phyloP scores from a whole-genome alignment of 2,797 vertebrate species.

The Notolabrus celidotus region DNA sequence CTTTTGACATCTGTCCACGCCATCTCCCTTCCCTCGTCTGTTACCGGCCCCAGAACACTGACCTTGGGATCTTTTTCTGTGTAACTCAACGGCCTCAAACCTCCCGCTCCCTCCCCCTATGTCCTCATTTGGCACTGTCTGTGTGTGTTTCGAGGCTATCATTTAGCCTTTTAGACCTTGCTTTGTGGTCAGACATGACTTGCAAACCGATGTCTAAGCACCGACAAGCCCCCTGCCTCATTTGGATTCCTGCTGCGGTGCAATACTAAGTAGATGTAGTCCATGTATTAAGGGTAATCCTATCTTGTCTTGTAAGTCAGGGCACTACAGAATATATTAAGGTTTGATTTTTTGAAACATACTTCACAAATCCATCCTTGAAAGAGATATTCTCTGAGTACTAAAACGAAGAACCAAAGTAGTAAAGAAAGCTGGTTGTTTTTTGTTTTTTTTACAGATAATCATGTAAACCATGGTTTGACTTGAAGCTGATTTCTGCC shows the following conservation, averaged over 20 bases:
- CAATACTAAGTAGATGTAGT: constrained; percentile 5
- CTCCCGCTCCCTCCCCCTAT: constrained; percentile 27
- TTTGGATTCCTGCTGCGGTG: constrained; percentile 25
- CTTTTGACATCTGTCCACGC: constrained; percentile 90
- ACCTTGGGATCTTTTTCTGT: constrained; percentile 74
- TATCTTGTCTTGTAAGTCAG: background rate
- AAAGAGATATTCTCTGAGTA: background rate
- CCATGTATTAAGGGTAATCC: background rate
- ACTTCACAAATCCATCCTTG: background rate
- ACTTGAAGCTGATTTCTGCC: constrained; percentile 17
- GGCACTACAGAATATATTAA: background rate
- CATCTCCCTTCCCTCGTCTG: constrained; percentile 59
- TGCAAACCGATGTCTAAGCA: constrained; percentile 45
- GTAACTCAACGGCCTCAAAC: constrained; percentile 49
- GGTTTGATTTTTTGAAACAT: background rate
- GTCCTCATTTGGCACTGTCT: constrained; percentile 59
- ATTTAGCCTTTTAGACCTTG: constrained; percentile 66
- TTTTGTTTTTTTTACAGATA: constrained; percentile 6
- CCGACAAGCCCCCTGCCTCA: constrained; percentile 13
- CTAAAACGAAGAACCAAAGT: background rate
- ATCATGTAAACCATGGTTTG: background rate
- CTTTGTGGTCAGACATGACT: constrained; percentile 54
- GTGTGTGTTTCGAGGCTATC: constrained; percentile 54
- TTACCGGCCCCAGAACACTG: constrained; percentile 58
- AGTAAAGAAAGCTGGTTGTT: background rate